Percentiles rank a stretch among this genome's conserved stretches.
phyloP scores from a whole-genome alignment of 2,113 vertebrate genomes.

The Phyllostomus hastatus region DNA sequence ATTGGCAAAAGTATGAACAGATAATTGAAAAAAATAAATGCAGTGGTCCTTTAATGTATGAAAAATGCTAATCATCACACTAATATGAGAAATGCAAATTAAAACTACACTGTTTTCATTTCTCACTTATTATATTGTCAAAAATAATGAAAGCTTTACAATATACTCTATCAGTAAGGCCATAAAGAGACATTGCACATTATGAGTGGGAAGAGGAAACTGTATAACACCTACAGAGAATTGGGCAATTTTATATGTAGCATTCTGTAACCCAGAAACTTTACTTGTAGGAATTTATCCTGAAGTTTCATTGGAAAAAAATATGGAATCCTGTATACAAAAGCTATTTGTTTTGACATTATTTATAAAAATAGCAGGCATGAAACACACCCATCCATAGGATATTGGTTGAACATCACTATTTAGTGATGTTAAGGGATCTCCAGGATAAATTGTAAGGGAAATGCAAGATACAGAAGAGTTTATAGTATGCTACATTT shows the following conservation, averaged over 20 bases:
- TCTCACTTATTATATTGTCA: slow-evolving; percentile 30
- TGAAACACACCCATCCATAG: neutral
- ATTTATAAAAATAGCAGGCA: neutral
- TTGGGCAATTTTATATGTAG: neutral
- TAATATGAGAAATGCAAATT: slow-evolving; percentile 41
- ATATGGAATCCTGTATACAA: neutral
- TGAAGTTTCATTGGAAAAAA: neutral
- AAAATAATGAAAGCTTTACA: slow-evolving; percentile 39
- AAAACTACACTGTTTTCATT: slow-evolving; percentile 7
- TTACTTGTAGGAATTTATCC: neutral
- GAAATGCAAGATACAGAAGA: neutral
- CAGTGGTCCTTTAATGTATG: neutral
- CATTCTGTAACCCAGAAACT: neutral
- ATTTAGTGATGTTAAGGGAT: neutral
- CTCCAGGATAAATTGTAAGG: neutral
- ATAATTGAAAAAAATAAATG: slow-evolving; percentile 32
- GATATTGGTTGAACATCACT: neutral
- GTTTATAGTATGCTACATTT: slow-evolving; percentile 28
- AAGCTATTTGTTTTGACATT: neutral
- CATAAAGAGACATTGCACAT: neutral
- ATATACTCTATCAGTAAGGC: neutral
- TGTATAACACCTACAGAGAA: neutral
- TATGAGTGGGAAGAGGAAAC: neutral
- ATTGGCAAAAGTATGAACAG: neutral
- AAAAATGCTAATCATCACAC: neutral